phyloP scores from a whole-genome alignment of 2,113 vertebrate species.

The Prolemur simus region DNA sequence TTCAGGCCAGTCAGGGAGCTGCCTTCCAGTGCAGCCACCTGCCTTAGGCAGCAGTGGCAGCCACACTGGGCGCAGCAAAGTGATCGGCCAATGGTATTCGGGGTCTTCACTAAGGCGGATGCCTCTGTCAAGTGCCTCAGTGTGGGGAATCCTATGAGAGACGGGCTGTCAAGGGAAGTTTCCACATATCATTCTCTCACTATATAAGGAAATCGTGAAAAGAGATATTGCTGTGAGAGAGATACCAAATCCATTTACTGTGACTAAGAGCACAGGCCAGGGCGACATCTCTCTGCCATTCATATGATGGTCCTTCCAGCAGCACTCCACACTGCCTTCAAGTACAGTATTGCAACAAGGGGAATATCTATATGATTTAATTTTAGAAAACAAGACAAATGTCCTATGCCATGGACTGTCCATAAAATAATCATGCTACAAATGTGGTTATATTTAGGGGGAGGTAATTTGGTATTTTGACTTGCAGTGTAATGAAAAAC shows the following conservation, averaged over 20 bases:
- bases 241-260: not conserved
- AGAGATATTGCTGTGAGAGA: not conserved
- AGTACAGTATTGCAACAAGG: not conserved
- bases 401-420: not conserved
- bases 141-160: not conserved
- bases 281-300: not conserved
- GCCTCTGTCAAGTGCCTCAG: conserved; percentile 24
- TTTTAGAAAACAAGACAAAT: not conserved
- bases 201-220: not conserved
- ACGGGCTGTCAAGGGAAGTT: not conserved
- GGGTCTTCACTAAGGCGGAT: not conserved
- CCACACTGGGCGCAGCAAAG: not conserved
- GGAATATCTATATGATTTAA: not conserved
- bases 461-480: not conserved
- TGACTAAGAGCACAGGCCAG: not conserved
- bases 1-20: not conserved
- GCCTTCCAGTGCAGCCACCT: not conserved
- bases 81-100: not conserved
- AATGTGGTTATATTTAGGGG: not conserved
- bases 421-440: not conserved
- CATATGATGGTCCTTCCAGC: not conserved
- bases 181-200: not conserved
- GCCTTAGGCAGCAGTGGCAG: not conserved
- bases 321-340: not conserved
- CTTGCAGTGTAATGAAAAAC: not conserved